Base-by-base conservation (phyloP, 1,140 invertebrate genomes). In the Triops longicaudatus region DNA sequence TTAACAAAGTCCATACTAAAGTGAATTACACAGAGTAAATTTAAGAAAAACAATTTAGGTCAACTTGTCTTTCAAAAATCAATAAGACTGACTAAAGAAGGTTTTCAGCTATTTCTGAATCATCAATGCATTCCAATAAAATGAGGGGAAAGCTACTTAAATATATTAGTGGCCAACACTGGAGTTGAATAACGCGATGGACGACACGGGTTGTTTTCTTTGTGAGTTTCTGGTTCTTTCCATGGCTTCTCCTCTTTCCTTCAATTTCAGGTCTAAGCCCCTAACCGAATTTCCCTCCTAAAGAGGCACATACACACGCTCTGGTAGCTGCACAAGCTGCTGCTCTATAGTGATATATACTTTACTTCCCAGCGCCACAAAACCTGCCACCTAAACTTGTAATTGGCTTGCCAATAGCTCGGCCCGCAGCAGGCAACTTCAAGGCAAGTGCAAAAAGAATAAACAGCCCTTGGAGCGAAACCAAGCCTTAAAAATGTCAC, bases 331-430 rank as follows among this genome's bases (percentile, higher is more conserved):
- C 50, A 63, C 50, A 22, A 63, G 50, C 50, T 63, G 50, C 50
- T 63, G 50, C 50, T 63, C 22, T 63, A 14, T 63, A 63, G 50
- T 63, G 50, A 63, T 63, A 63, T 63, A 63, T 63, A 17, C 22
- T n/a, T 63, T 63, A n/a, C 6, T 22, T 17, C 14, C 17, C 17
- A 63, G 50, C 50, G 50, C 50, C 50, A 9, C 50, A 63, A 22
- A 37, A 63, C 50, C 50, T 63, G 14, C 44, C 14, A 14, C 44
- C 10, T n/a, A 63, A 63, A 63, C 50, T 63, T 63, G 50, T 63
- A 63, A 63, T 63, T 63, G 50, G 50, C 50, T 63, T 63, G 50
- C 50, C 50, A 63, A 63, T 22, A 63, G 50, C 50, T 63, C 50
- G 50, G 50, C 14, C 50, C 50, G 17, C 50, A 63, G 31, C 50